Evolutionary conservation across 2,797 vertebrate species (phyloP).

Genomic region (Bucorvus abyssinicus): DNA sequence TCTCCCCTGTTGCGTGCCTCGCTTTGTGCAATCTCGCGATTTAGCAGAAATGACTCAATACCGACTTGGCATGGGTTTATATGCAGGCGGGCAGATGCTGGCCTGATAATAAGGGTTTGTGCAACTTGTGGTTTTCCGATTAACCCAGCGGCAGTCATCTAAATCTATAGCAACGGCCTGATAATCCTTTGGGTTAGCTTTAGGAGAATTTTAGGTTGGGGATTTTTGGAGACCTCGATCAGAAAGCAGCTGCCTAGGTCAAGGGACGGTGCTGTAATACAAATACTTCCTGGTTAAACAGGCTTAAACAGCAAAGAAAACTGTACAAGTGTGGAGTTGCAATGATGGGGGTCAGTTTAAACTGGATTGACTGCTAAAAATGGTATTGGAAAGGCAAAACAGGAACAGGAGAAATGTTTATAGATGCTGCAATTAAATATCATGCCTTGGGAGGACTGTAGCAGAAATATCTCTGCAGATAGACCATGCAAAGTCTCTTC

Average conservation of each 20-base stretch:
- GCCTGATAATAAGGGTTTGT: background rate
- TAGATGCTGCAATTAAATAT: background rate
- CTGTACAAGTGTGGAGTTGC: background rate
- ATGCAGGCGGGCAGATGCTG: background rate
- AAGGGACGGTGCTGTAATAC: background rate
- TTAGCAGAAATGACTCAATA: background rate
- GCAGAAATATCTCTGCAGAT: background rate
- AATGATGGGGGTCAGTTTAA: background rate
- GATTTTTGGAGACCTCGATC: background rate
- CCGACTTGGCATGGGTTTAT: background rate
- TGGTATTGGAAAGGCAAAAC: background rate
- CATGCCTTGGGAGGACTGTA: background rate
- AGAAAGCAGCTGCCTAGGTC: background rate
- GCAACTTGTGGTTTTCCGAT: background rate
- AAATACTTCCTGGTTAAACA: background rate
- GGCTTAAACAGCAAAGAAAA: background rate
- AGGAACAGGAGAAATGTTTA: background rate
- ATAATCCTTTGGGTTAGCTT: background rate
- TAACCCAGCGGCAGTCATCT: background rate
- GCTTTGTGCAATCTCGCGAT: background rate
- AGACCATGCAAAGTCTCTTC: fast-evolving
- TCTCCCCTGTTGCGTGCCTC: fast-evolving
- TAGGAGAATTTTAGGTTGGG: background rate
- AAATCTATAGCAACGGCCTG: fast-evolving
- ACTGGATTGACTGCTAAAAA: background rate